A percentile compares a stretch with the other conserved stretches of the same genome.
phyloP scores from a whole-genome alignment of 2,113 vertebrate genomes.

The Istiophorus platypterus region DNA sequence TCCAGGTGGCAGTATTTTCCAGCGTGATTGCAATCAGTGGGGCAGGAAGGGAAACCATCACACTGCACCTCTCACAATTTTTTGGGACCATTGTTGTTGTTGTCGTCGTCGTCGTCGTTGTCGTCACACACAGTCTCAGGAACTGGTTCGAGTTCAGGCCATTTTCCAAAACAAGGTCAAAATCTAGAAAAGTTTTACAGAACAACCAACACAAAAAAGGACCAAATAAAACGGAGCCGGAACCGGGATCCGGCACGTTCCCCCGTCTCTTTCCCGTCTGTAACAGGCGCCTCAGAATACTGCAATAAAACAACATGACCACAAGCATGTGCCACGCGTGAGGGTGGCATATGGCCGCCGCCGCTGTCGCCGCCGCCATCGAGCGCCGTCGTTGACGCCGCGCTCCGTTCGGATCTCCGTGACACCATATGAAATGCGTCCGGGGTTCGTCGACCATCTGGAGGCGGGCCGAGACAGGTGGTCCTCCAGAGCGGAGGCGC shows the following conservation, averaged over 20 bases:
- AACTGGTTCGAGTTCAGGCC: no score
- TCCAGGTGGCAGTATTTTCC: neutral
- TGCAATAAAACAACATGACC: constrained; percentile 24
- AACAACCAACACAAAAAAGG: no score
- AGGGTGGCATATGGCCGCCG: constrained; percentile 63
- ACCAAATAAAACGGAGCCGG: neutral
- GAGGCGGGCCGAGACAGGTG: constrained; percentile 77
- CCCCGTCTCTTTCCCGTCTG: no score
- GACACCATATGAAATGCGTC: constrained; percentile 81
- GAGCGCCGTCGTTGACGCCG: no score
- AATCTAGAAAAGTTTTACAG: no score
- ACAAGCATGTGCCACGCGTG: constrained; percentile 58
- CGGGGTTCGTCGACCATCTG: constrained; percentile 80
- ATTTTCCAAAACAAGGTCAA: no score
- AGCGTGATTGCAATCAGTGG: neutral
- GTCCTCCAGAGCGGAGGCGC: constrained; percentile 71
- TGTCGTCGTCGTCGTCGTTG: no score
- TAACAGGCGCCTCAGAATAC: neutral
- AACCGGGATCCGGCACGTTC: neutral
- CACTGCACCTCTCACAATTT: neutral
- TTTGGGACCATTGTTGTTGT: no score
- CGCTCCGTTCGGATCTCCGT: constrained; percentile 75
- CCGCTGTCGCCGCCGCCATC: constrained; percentile 56
- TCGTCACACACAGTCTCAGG: neutral
- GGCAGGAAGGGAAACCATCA: neutral